Base-by-base conservation (phyloP, 2,888 invertebrate genomes). In the Nemoura dubitans region DNA sequence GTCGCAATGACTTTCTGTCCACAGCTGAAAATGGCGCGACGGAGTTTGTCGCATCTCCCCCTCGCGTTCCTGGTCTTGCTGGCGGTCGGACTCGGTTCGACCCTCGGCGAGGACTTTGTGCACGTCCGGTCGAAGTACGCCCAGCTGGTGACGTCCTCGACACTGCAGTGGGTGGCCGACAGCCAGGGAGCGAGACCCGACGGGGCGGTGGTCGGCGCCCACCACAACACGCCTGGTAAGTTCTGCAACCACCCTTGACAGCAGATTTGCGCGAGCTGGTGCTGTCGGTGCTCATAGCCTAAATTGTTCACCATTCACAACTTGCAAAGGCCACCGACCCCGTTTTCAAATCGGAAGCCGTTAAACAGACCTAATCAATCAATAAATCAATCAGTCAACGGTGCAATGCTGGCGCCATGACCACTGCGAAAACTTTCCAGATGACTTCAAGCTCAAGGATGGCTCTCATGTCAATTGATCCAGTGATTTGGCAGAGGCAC, bases 141-240 rank as follows among this genome's bases (percentile, higher is more conserved):
- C 88, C 96, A 96, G 91, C 93, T 95, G 86, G 93, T 96, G 86
- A 97, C 97, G 3, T 97, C 97, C 7, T 96, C 95, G 90, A 96
- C 96, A 0, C 92, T 97, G 85, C 94, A 94, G 90, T 97, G 97
- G 97, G 93, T 95, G 85, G 93, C 94, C 0, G 89, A 90, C 0
- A 92, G 91, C 88, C 92, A 92, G 88, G 90, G 91, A 26, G 91
- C 92, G 29, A 92, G 94, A 88, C 92, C 94, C 86, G 92, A 93
- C 88, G 94, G 94, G 89, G 95, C 95, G 85, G 96, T 97, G 29
- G 92, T 95, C 78, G 96, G 96, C 89, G 93, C 94, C 89, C 91
- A 91, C 36, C 88, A 76, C 76, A 84, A 84, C 29, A 59, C n/a
- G 28, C 26, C 27, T 27, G 59, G 84, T 84, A 30, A 84, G 29